Evolutionary conservation across 2,888 invertebrate species (phyloP), one percentile per base, ranked within the genome.

Genomic region (Cepaea hortensis): DNA sequence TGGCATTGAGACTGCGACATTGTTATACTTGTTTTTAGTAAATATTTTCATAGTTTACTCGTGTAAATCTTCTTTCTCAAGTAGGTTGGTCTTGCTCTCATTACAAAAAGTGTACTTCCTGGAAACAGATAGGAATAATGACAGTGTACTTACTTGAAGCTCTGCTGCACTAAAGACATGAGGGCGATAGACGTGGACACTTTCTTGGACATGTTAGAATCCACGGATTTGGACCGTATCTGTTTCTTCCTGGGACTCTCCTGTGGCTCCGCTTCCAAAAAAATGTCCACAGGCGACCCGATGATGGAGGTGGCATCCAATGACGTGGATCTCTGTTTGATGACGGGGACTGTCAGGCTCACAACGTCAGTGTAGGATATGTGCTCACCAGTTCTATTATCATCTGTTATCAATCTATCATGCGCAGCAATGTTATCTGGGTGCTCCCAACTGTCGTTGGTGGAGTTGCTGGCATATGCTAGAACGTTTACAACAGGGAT

Each of bases 251-350:
- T 35, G 18, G 82, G 82, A 46, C 82, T 68, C 9, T 48, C 82
- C 46, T 70, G n/a, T 7, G 15, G 70, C 13, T 73, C 90, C 23
- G 90, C 91, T 84, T 92, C 92, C 87, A 92, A 91, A 1, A 92
- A 91, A 68, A 7, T 86, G 81, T 20, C 87, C 85, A 48, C 84
- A 62, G 55, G 85, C 23, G 82, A 82, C 15, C 85, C 79, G 72
- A 81, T 81, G n/a, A 91, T 86, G 90, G 90, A 89, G 23, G 89
- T 87, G 18, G 91, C 91, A 89, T 93, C 93, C 90, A 93, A 87
- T 20, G 93, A 93, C 0, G 93, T 92, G 9, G 93, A 93, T 48
- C 93, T 88, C 84, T 91, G 92, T 85, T 92, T 92, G 13, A 93
- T 89, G 13, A 91, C 90, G 0, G 93, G 93, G 9, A 93, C 93